These are phyloP conservation scores for Henricia sp. DNA, from an alignment of 53 echinoderm and acorn worm genomes.

Conservation along the genomic window DNA sequence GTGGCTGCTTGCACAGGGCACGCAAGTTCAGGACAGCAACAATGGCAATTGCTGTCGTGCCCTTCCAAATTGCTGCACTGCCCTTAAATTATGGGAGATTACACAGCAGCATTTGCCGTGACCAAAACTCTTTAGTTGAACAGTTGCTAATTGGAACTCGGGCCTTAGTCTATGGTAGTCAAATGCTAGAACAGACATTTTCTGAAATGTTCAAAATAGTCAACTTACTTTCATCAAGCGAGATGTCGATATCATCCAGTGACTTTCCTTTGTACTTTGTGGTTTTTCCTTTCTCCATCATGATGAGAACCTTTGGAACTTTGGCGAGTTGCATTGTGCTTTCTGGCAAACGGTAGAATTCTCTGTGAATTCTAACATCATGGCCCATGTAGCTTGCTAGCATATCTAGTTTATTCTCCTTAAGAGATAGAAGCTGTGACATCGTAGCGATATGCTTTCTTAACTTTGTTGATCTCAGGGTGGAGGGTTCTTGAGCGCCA, in stretches of 20 bases:
- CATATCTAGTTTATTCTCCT: constrained; percentile 68
- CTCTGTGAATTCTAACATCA: constrained; percentile 52
- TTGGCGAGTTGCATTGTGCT: constrained; percentile 66
- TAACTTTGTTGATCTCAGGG: constrained; percentile 62
- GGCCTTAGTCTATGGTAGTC: too few relatives aligned
- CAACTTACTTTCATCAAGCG: constrained; percentile 55
- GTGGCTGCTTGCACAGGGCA: too few relatives aligned
- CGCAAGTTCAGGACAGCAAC: too few relatives aligned
- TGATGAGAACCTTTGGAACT: constrained; percentile 66
- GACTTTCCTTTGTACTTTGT: constrained; percentile 62
- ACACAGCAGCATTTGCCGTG: too few relatives aligned
- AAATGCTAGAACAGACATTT: too few relatives aligned
- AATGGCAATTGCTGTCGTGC: too few relatives aligned
- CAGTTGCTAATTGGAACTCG: too few relatives aligned
- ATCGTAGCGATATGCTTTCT: constrained; percentile 71
- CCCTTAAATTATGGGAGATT: too few relatives aligned
- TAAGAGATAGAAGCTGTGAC: constrained; percentile 66
- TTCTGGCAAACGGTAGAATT: constrained; percentile 57
- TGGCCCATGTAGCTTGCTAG: constrained; percentile 66
- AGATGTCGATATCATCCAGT: constrained; percentile 62
- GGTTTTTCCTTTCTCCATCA: constrained; percentile 67
- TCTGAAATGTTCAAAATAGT: too few relatives aligned
- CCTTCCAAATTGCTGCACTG: too few relatives aligned
- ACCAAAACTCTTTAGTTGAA: too few relatives aligned
- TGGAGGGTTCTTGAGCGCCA: constrained; percentile 49